These are phyloP conservation scores for Lutjanus campechanus DNA, from an alignment of 2,797 vertebrate species.

Conservation along the genomic window DNA sequence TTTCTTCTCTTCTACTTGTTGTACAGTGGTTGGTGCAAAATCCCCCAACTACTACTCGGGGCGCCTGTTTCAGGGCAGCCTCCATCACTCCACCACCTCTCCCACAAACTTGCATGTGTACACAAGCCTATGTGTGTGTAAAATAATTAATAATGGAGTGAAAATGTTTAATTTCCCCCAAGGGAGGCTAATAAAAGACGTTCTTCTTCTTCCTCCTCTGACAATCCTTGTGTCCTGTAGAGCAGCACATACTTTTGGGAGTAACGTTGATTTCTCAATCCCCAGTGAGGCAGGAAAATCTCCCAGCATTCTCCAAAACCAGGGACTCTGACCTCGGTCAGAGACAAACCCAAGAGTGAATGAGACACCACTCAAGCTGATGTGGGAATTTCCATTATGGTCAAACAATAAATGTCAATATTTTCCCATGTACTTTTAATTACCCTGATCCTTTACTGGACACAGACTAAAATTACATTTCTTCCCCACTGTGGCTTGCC, in stretches of 20 bases:
- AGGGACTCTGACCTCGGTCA: constrained; percentile 30
- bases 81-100: no score
- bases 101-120: no score
- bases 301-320: constrained; percentile 36
- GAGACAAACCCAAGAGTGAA: constrained; percentile 4
- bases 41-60: no score
- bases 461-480: not conserved
- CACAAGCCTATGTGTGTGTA: no score
- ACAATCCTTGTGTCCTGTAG: constrained; percentile 6
- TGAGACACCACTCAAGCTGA: not conserved
- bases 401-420: constrained; percentile 32
- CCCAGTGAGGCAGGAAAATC: constrained; percentile 29
- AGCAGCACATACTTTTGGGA: constrained; percentile 30
- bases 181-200: no score
- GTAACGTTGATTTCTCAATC: constrained; percentile 45
- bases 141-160: no score
- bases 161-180: no score
- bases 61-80: no score
- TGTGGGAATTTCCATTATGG: constrained; percentile 11
- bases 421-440: constrained; percentile 42
- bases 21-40: no score
- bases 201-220: not conserved
- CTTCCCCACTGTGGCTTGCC: not conserved
- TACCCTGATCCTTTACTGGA: constrained; percentile 15
- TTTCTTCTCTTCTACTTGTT: no score